Conservation (phyloP, 2,888 invertebrate species). For the Luperina testacea region DNA sequence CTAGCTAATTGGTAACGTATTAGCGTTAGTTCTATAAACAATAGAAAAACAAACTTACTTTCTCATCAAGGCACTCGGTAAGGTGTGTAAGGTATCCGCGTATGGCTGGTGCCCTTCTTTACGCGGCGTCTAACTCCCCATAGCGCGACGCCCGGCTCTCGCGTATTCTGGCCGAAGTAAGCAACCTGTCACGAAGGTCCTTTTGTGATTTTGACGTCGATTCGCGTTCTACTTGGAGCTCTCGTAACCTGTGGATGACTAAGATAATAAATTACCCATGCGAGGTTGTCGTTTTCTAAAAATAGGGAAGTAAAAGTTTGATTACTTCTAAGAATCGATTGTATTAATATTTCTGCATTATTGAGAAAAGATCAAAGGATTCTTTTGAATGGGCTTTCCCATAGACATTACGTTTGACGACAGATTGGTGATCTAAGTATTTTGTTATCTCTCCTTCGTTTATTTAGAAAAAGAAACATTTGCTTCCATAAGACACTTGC, state of each 20-base stretch:
- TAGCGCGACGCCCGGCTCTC: slow-evolving; percentile 87
- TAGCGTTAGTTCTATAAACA: neutral
- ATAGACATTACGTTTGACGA: neutral
- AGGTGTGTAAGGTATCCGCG: slow-evolving; percentile 98
- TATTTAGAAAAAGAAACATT: neutral
- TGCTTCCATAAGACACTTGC: neutral
- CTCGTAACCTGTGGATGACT: slow-evolving; percentile 71
- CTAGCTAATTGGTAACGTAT: neutral
- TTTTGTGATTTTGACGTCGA: slow-evolving; percentile 85
- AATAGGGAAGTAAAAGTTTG: too few species aligned
- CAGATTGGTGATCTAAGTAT: neutral
- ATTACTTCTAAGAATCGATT: too few species aligned
- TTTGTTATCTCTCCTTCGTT: neutral
- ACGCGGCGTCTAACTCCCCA: slow-evolving; percentile 93
- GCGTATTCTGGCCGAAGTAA: slow-evolving; percentile 77
- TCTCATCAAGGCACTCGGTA: slow-evolving; percentile 99
- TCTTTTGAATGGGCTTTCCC: neutral
- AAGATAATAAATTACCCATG: neutral
- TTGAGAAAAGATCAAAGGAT: neutral
- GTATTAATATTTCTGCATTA: too few species aligned
- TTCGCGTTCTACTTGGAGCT: slow-evolving; percentile 74
- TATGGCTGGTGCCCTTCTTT: slow-evolving; percentile 98
- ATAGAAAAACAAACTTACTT: slow-evolving; percentile 89
- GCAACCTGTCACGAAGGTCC: slow-evolving; percentile 76
- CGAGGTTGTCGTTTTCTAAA: too few species aligned